Base-by-base conservation (phyloP, 2,113 vertebrate genomes). In the Hippocampus zosterae region DNA sequence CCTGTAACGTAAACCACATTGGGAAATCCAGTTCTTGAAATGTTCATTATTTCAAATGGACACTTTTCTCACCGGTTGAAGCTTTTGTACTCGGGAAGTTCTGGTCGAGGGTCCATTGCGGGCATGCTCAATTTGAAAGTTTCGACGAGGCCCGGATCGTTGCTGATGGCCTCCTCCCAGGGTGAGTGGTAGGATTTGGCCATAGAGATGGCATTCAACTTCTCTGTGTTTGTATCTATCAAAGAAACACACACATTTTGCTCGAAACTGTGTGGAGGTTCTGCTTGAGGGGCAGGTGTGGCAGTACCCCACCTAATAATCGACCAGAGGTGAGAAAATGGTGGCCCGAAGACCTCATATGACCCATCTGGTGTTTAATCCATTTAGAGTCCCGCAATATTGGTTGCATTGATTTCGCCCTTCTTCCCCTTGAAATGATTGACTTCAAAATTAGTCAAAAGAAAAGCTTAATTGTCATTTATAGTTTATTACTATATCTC, bases 111-210 rank as follows among this genome's bases (percentile, higher is more conserved):
- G 77, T 94, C 93, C 10, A 92, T 93, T 59, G 76, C 85, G 44
- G 94, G 93, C 85, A 98, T 91, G 80, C 84, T 92, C 7, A 92
- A 89, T 69, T 95, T 93, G 67, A 98, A 90, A 37, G 93, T 92
- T 55, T 95, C 94, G 15, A 95, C 84, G 7, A 99, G 93, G 69
- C 93, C 92, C 0, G 97, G 97, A 68, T 99, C 93, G 65, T 88
- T 85, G 72, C 95, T 92, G 64, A 99, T 96, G 41, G 95, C 96
- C 89, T 97, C 92, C 83, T 96, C 95, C 97, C 97, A 99, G 0
- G 97, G 97, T 10, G 97, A 98, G 85, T 96, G 94, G 76, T 98
- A 99, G 74, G 92, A 94, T 73, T 95, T 98, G 21, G 93, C 93
- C 80, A 95, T 88, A 29, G 92, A 90, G 25, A 94, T 93, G 57